Percentiles rank a stretch among this genome's conserved stretches.
Evolutionary conservation across 2,113 vertebrate species (phyloP).

Genomic region (Rhea americana): DNA sequence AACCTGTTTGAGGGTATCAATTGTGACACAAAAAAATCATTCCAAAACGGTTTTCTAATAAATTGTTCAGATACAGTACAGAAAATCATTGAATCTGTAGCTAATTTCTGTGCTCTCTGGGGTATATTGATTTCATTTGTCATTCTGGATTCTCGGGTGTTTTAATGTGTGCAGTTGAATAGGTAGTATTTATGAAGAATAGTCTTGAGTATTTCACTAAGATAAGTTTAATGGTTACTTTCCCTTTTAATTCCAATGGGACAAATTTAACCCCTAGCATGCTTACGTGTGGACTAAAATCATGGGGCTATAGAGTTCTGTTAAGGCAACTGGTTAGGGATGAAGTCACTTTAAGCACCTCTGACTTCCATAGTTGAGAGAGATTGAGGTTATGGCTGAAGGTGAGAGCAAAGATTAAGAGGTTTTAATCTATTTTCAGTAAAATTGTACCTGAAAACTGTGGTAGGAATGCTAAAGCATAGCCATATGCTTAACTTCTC

Average conservation of each 20-base stretch:
- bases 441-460: not conserved
- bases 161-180: not conserved
- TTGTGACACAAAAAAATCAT: not conserved
- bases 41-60: not conserved
- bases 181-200: not conserved
- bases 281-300: not conserved
- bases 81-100: not conserved
- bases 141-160: not conserved
- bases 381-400: not conserved
- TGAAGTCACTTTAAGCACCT: not conserved
- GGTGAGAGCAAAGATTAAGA: not conserved
- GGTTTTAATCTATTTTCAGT: not conserved
- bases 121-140: not conserved
- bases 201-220: not conserved
- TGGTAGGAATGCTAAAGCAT: not conserved
- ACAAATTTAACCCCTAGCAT: not conserved
- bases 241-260: not conserved
- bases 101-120: not conserved
- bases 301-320: not conserved
- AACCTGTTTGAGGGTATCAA: not conserved
- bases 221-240: not conserved
- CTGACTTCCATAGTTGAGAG: not conserved
- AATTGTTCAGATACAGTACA: not conserved
- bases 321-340: not conserved
- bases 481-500: not conserved